Base-by-base conservation (phyloP, 1,140 invertebrate genomes). In the Carposina sasakii region DNA sequence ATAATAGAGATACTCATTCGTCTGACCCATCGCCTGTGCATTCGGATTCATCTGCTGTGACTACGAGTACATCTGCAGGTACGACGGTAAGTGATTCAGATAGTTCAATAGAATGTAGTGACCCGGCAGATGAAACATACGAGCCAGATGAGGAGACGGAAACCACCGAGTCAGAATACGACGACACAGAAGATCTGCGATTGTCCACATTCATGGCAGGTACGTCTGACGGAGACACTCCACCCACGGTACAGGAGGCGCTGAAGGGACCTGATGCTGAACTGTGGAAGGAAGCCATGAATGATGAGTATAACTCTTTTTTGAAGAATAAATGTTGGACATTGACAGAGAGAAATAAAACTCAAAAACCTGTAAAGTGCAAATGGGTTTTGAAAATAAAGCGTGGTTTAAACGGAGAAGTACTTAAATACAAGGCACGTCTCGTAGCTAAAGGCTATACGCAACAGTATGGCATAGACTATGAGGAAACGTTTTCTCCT, bases 331-430 rank as follows among this genome's bases (percentile, higher is more conserved):
- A 63, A 34, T 60, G 60, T n/a, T 79, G 64, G 67, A 37, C 28
- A 50, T 63, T 10, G 42, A 61, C 24, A 33, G 28, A 50, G 66
- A 52, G n/a, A 39, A 39, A 39, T 17, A 48, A 52, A 47, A 47
- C 46, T 9, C 40, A 56, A 39, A 64, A 60, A 24, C 19, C 57
- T 9, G 55, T 79, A 26, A 48, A 48, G 23, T 49, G 37, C 31
- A 75, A 74, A 60, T 77, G 68, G 74, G 64, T 82, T 23, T 75
- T 66, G 36, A 62, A 60, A 49, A 49, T 49, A 13, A 82, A 39
- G 22, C 36, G 81, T 10, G 30, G 44, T 3, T 8, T 24, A 15
- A 26, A 37, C 26, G 60, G 60, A 40, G 37, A 60, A 1, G 43
- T 61, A 31, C 55, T 60, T 10, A 48, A 53, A 52, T 76, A 64